Percentiles rank a stretch among this genome's conserved stretches.
Evolutionary conservation across 2,888 invertebrate species (phyloP).

Genomic region (Orthosia incerta): DNA sequence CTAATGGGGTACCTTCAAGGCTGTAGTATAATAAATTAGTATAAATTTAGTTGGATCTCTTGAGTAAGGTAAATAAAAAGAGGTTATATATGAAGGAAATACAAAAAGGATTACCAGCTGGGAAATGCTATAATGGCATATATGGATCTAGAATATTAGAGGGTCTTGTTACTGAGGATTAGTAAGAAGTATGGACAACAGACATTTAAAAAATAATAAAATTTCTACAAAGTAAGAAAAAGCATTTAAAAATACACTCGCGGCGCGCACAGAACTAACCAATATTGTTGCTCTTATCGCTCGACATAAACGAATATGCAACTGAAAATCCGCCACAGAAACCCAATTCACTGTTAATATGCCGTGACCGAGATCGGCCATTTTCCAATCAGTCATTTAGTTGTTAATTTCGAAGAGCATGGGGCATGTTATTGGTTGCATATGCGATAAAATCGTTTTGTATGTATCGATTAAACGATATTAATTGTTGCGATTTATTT

Average conservation of each 20-base stretch:
- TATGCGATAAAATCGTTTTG: conserved; percentile 73
- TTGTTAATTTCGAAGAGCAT: conserved; percentile 89
- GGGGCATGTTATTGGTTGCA: conserved; percentile 89
- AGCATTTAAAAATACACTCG: conserved; percentile 67
- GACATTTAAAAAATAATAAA: conserved; percentile 25
- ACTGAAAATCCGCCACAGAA: conserved; percentile 86
- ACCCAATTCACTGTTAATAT: conserved; percentile 90
- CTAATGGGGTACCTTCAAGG: background rate
- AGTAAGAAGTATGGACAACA: background rate
- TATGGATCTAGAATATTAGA: background rate
- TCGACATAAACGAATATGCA: conserved; percentile 77
- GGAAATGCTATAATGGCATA: background rate
- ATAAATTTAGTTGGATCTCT: no score
- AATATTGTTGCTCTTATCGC: conserved; percentile 84
- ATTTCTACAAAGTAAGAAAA: conserved; percentile 41
- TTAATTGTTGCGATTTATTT: conserved; percentile 73
- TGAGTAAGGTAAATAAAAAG: background rate
- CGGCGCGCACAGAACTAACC: conserved; percentile 66
- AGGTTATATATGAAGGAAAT: no score
- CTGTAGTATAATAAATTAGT: background rate
- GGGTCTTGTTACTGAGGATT: background rate
- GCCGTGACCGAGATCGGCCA: conserved; percentile 85
- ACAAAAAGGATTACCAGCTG: background rate
- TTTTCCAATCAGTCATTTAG: conserved; percentile 89
- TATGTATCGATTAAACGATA: conserved; percentile 79